Evolutionary conservation across 1,140 invertebrate species (phyloP).

Genomic region (Brachionus plicatilis): DNA sequence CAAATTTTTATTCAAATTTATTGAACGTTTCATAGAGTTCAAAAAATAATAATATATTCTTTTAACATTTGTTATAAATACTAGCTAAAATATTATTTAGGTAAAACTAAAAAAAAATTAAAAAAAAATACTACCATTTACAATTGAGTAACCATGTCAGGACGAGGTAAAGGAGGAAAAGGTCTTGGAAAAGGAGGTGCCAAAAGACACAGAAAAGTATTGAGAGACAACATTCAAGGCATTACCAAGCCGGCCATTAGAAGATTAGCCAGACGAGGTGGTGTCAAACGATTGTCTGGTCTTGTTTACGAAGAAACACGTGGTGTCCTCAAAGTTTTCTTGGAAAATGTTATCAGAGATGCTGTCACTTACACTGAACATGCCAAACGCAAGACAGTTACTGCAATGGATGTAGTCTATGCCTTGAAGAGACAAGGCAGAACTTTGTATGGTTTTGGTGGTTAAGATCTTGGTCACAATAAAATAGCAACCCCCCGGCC

Average conservation of each 20-base stretch:
- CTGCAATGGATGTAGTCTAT: constrained; percentile 40
- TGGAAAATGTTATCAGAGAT: constrained; percentile 40
- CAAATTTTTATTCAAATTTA: neutral
- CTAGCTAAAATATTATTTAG: neutral
- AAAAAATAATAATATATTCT: neutral
- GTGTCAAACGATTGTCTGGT: constrained; percentile 69
- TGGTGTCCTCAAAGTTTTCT: constrained; percentile 38
- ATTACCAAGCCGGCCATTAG: constrained; percentile 66
- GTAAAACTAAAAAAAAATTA: too few relatives aligned
- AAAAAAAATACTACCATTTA: too few relatives aligned
- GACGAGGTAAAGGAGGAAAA: constrained; percentile 51
- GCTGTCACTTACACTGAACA: constrained; percentile 70
- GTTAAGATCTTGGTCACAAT: neutral
- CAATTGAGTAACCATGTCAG: constrained; percentile 49
- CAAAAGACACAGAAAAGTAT: constrained; percentile 53
- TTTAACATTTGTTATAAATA: neutral
- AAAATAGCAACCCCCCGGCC: neutral
- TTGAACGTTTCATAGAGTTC: neutral
- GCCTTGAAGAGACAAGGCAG: constrained; percentile 62
- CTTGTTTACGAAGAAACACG: constrained; percentile 50
- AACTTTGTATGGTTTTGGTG: constrained; percentile 50
- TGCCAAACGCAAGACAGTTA: constrained; percentile 38
- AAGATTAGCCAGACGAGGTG: constrained; percentile 66
- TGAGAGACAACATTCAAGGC: constrained; percentile 69
- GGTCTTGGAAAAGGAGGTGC: constrained; percentile 51